These are phyloP conservation scores for Rhegmatorhina hoffmannsi DNA, from an alignment of 2,113 vertebrate genomes.

Conservation along the genomic window DNA sequence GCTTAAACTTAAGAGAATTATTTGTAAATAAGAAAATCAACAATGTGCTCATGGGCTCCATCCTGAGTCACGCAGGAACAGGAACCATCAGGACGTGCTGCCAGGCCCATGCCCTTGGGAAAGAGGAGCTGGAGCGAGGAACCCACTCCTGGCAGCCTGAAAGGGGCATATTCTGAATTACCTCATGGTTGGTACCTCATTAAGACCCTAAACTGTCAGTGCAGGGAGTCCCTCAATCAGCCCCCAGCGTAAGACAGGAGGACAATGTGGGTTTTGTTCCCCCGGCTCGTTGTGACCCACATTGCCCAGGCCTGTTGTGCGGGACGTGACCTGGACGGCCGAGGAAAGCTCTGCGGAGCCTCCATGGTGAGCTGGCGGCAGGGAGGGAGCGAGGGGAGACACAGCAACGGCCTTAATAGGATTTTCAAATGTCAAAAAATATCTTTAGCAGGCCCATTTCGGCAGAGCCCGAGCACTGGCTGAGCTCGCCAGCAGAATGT, in stretches of 20 bases:
- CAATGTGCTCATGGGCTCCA: not conserved
- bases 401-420: slow-evolving; percentile 6
- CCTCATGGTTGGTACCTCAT: slow-evolving; percentile 13
- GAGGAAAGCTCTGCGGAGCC: not conserved
- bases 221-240: slow-evolving; percentile 32
- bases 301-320: slow-evolving; percentile 11
- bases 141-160: not conserved
- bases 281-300: not conserved
- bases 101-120: not conserved
- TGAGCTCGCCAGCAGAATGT: not conserved
- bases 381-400: not conserved
- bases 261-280: slow-evolving; percentile 7
- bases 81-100: not conserved
- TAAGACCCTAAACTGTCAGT: not conserved
- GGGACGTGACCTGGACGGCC: not conserved
- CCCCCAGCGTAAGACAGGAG: not conserved
- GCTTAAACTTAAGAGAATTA: not conserved
- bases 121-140: not conserved
- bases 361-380: not conserved
- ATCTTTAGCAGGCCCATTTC: slow-evolving; percentile 9
- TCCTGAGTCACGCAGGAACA: not conserved
- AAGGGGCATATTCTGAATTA: not conserved
- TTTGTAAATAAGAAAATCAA: not conserved
- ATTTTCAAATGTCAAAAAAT: slow-evolving; percentile 52
- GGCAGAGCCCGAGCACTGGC: not conserved